Conservation (phyloP, 2,113 vertebrate genomes). For the Anoura caudifer region DNA sequence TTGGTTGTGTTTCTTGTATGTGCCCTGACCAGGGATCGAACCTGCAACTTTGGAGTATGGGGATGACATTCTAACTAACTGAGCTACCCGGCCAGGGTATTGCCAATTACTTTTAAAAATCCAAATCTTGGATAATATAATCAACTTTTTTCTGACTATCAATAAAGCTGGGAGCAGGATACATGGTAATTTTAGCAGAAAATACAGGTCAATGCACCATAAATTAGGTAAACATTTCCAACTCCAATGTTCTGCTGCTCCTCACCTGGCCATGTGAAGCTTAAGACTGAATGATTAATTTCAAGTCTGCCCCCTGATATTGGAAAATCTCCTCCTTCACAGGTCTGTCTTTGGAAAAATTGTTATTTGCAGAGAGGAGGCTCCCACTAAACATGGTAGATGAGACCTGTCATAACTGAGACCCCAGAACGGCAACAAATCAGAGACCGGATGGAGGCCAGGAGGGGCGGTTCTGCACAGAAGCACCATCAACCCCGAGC, state of each 20-base stretch:
- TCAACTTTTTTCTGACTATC: background rate
- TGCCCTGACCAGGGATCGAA: too few relatives aligned
- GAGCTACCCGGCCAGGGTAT: too few relatives aligned
- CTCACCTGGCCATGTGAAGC: background rate
- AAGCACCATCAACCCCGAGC: background rate
- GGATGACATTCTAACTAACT: too few relatives aligned
- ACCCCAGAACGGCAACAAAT: background rate
- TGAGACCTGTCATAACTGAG: background rate
- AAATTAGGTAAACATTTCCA: background rate
- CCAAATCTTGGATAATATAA: background rate
- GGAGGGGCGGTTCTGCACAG: rapidly evolving
- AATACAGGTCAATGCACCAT: background rate
- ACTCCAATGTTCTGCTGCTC: background rate
- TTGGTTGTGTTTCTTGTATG: too few relatives aligned
- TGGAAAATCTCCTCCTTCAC: background rate
- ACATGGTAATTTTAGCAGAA: background rate
- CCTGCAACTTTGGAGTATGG: too few relatives aligned
- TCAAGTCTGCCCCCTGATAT: background rate
- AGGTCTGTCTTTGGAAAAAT: background rate
- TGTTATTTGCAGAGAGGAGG: background rate
- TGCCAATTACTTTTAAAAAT: background rate
- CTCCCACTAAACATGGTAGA: background rate
- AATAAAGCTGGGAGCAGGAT: background rate
- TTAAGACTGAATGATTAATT: background rate
- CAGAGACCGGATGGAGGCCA: background rate